Evolutionary conservation across 2,113 vertebrate genomes (phyloP), one percentile per base, ranked within the genome.

Genomic region (Egretta garzetta): DNA sequence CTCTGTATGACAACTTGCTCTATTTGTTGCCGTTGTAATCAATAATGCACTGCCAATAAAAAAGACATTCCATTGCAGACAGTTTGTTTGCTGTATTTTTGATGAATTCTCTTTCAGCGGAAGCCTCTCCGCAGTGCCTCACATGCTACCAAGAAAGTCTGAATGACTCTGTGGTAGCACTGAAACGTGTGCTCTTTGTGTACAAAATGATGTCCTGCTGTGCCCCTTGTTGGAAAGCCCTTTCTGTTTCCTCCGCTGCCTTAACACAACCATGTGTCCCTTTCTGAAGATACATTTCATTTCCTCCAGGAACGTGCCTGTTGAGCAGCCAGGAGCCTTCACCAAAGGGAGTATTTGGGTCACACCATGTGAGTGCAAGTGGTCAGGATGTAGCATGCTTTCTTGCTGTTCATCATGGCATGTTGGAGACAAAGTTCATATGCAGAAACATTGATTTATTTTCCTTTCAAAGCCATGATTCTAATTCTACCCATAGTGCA

Each of bases 1-100:
- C 90, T 96, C 93, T 97, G 96, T 98, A 98, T 93, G 83, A 58
- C 58, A 80, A 91, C 73, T 93, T 49, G 52, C 93, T 93, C 77
- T 88, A 9, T 89, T 89, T 96, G 96, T 96, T 93, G 86, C 95
- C 62, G 50, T 93, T 98, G 98, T 98, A 98, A 95, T 75, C 9
- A 4, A 88, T 96, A 53, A 93, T 94, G 85, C 96, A 88, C 93
- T 87, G 59, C 97, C 97, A 98, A 98, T 98, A 98, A 98, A 98
- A 95, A 93, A 87, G 84, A 97, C 94, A 83, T 98, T 98, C 90
- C 88, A 74, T 97, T 95, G 96, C 97, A 98, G 97, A 95, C 90
- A 96, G 97, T 97, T 96, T 98, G 98, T 98, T 98, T 98, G 97
- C 98, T 98, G 97, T 98, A 97, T 98, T 98, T 98, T 98, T 98